Evolutionary conservation across 2,113 vertebrate species (phyloP).

Genomic region (Octodon degus): DNA sequence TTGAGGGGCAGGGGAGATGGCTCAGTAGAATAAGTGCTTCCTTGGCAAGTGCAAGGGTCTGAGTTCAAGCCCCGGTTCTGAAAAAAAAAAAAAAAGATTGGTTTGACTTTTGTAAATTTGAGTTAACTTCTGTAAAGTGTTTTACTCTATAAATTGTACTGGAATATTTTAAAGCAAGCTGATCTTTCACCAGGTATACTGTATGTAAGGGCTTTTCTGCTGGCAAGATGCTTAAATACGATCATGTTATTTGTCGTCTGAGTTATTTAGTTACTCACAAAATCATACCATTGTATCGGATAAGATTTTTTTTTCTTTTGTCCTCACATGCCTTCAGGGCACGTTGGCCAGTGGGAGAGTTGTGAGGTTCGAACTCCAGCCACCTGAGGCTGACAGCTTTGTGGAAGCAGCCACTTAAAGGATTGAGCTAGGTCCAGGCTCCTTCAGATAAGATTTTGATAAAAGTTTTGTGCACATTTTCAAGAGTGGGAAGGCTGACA

Average conservation of each 20-base stretch:
- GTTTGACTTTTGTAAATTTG: conserved; percentile 85
- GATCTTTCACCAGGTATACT: conserved; percentile 89
- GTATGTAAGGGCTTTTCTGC: conserved; percentile 90
- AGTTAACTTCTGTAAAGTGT: conserved; percentile 99
- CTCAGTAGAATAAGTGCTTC: no score
- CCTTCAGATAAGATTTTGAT: conserved; percentile 90
- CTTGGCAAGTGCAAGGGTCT: no score
- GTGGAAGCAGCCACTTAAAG: no score
- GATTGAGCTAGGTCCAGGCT: no score
- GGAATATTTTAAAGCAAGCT: conserved; percentile 91
- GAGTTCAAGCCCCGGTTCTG: no score
- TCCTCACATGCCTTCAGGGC: no score
- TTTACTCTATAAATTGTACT: conserved; percentile 94
- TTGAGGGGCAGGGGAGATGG: conserved; percentile 53
- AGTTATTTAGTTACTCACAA: conserved; percentile 88
- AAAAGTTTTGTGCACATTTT: conserved; percentile 90
- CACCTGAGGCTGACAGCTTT: no score
- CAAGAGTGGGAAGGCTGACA: conserved; percentile 87
- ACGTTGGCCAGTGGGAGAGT: no score
- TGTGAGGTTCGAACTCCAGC: no score
- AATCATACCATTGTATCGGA: conserved; percentile 88
- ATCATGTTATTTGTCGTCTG: conserved; percentile 90
- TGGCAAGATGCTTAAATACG: conserved; percentile 89
- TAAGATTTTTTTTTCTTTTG: no score
- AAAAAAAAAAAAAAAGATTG: no score